Evolutionary conservation across 2,797 vertebrate species (phyloP).

Genomic region (Avahi laniger): DNA sequence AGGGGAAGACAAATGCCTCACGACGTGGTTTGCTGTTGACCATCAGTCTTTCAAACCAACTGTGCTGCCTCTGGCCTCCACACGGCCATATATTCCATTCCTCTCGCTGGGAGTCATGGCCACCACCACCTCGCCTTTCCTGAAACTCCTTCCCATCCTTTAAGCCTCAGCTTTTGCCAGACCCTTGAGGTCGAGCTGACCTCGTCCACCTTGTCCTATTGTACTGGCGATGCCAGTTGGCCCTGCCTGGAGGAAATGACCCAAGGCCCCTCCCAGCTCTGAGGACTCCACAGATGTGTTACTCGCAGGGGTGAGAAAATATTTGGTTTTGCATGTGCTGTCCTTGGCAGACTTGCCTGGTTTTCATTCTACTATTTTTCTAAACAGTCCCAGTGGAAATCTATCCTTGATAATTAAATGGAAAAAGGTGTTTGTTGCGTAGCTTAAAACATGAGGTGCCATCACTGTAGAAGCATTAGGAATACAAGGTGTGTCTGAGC

Average conservation of each 20-base stretch:
- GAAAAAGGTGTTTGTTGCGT: background rate
- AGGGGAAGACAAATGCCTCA: background rate
- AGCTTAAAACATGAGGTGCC: background rate
- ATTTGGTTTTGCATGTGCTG: background rate
- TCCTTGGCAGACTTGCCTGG: background rate
- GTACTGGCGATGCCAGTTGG: fast-evolving
- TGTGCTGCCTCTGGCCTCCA: no score
- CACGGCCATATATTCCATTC: fast-evolving
- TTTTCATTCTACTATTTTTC: background rate
- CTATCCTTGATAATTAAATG: background rate
- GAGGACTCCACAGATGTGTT: no score
- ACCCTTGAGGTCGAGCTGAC: no score
- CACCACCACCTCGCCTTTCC: background rate
- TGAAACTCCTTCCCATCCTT: background rate
- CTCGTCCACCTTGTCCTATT: background rate
- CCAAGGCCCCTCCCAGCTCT: background rate
- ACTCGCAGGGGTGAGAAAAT: background rate
- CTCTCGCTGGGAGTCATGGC: background rate
- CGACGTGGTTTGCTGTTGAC: background rate
- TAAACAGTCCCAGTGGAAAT: background rate
- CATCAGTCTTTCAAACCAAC: background rate
- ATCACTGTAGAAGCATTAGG: no score
- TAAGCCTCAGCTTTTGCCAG: background rate
- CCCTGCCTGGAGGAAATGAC: background rate
- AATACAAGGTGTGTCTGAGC: background rate